phyloP scores from a whole-genome alignment of 2,797 vertebrate genomes.

The Fundulus diaphanus region DNA sequence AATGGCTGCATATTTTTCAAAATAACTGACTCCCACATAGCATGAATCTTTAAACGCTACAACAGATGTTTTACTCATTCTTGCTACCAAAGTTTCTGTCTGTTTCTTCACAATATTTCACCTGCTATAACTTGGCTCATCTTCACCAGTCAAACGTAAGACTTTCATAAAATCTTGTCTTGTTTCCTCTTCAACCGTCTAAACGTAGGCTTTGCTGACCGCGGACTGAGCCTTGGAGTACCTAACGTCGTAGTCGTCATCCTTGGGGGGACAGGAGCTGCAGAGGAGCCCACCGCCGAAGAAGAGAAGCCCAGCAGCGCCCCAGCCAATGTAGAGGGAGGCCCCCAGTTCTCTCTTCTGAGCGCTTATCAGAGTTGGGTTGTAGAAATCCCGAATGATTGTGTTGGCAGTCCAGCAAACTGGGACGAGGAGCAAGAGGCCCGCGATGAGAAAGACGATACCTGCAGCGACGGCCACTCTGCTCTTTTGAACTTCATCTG shows the following conservation, averaged over 20 bases:
- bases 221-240: constrained; percentile 68
- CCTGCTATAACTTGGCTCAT: neutral
- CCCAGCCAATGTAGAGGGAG: constrained; percentile 91
- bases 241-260: constrained; percentile 50
- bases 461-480: constrained; percentile 80
- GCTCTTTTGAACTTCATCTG: constrained; percentile 80
- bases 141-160: neutral
- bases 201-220: constrained; percentile 72
- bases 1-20: constrained; percentile 11
- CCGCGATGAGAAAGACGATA: constrained; percentile 78
- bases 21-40: neutral
- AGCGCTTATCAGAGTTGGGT: constrained; percentile 77
- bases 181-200: constrained; percentile 14
- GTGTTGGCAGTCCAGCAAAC: constrained; percentile 87
- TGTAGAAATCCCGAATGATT: constrained; percentile 89
- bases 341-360: constrained; percentile 89
- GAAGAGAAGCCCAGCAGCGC: constrained; percentile 79
- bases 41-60: neutral
- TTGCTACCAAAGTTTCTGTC: neutral
- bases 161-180: neutral
- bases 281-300: constrained; percentile 88
- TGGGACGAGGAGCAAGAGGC: constrained; percentile 84
- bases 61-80: neutral
- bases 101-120: neutral
- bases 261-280: constrained; percentile 67